Evolutionary conservation across 2,797 vertebrate species (phyloP).

Genomic region (Muscicapa comitata): DNA sequence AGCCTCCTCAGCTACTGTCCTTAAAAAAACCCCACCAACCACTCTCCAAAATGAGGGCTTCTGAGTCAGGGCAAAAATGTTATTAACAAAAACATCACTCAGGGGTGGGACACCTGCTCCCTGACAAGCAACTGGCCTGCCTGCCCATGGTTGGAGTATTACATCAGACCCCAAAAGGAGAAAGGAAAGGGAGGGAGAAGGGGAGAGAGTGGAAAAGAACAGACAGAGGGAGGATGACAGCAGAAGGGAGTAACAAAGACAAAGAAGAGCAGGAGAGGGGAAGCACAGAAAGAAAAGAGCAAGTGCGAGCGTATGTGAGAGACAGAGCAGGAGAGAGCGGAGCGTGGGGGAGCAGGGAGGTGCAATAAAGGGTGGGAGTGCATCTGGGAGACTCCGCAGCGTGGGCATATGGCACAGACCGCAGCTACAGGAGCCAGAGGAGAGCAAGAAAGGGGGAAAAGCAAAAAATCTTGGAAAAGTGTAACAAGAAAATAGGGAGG

Average conservation of each 20-base stretch:
- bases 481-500: constrained; percentile 25
- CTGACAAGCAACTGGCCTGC: constrained; percentile 85
- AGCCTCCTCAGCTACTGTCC: constrained; percentile 74
- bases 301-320: constrained; percentile 35
- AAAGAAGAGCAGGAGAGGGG: constrained; percentile 35
- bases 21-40: constrained; percentile 72
- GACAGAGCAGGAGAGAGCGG: constrained; percentile 5
- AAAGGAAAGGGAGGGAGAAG: constrained; percentile 51
- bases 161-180: constrained; percentile 79
- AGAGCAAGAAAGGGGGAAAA: not conserved
- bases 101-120: constrained; percentile 89
- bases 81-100: constrained; percentile 74
- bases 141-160: constrained; percentile 75
- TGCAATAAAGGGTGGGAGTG: constrained; percentile 22
- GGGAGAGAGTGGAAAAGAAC: constrained; percentile 41
- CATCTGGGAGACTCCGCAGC: not conserved
- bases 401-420: not conserved
- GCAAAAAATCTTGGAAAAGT: not conserved
- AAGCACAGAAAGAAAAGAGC: constrained; percentile 17
- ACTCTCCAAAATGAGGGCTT: constrained; percentile 65
- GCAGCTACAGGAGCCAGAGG: not conserved
- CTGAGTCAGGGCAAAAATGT: constrained; percentile 86
- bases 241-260: constrained; percentile 37
- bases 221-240: constrained; percentile 29
- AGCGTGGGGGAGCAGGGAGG: constrained; percentile 28